Evolutionary conservation across 2,888 invertebrate genomes (phyloP), one percentile per base, ranked within the genome.

Genomic region (Thera britannica): DNA sequence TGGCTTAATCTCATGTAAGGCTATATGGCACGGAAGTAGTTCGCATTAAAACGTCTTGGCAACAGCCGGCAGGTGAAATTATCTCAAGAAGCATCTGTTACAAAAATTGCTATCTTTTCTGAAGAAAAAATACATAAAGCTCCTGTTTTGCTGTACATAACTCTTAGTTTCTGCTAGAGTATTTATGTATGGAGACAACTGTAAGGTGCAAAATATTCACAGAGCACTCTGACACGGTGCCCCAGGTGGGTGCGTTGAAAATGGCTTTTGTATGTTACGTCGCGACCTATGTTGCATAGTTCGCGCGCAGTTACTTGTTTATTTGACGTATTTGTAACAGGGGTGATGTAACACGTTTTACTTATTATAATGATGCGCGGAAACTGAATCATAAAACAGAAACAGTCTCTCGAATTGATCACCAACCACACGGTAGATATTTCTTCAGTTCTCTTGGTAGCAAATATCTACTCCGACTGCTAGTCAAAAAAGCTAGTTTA

Each of bases 1-100:
- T 79, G 85, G 79, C 86, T 92, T 93, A 93, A 93, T 93, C 90
- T 92, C 91, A 88, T 90, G 91, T 92, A 90, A 90, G 90, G 86
- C 87, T 88, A 87, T 84, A 90, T 86, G 83, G 80, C 76, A 78
- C 81, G 83, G 83, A 85, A 90, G 84, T 84, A 88, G 87, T 86
- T 83, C 83, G 77, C 83, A 86, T 89, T 89, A 88, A 86, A 84
- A 84, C 80, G 80, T 85, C 83, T 85, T 81, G 82, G 77, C 81
- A 78, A 82, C 80, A 81, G 49, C 41, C 62, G 56, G 76, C 80
- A 82, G 77, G 78, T 83, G 80, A 81, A 83, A 83, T 81, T 82
- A 79, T 81, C 75, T 70, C 79, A 78, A 79, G 59, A 71, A 46
- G 71, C 71, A 52, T 61, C 36, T 44, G 46, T 35, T 57, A 55